Base-by-base conservation (phyloP, 2,888 invertebrate genomes). In the Anticlea derivata region DNA sequence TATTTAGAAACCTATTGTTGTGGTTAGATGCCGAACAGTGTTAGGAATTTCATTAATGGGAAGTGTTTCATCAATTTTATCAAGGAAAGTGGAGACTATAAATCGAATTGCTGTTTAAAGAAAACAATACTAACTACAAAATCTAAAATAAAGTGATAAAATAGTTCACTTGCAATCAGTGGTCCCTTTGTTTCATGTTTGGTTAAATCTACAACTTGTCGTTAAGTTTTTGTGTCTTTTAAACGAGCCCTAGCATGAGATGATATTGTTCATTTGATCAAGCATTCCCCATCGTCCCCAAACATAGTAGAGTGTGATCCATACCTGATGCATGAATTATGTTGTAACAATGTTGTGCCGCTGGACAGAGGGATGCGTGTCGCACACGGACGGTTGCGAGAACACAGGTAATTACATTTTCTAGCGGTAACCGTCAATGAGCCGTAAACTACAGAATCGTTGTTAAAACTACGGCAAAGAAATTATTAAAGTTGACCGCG, bases 351-450 rank as follows among this genome's bases (percentile, higher is more conserved):
- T 93, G 91, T 93, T 88, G 78, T 90, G 89, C 89, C 79, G 90
- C 92, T 93, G 96, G 96, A 93, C 95, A 92, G 96, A 96, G 91
- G 96, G 96, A 92, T 96, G 96, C 93, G 94, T 96, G 86, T 96
- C 96, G 83, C 96, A 97, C 92, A 95, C 96, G 87, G 96, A 97
- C 91, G 96, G 96, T 93, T 97, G 96, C 93, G 96, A 97, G 92
- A 96, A 96, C 92, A 95, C 96, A 92, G 95, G 95, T 96, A 96
- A 95, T 94, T 46, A 46, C 7, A 38, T 37, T 13, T 23, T 22
- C 12, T 6, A 23, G 11, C 3, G 2, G 13, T 7, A 23, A 17
- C 12, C 31, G 31, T 13, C 5, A 31, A n/a, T 31, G 3, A 31
- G 7, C 13, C 7, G 7, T 13, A 13, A 13, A n/a, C n/a, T n/a